Conservation (phyloP, 2,888 invertebrate genomes). For the Digitonthophagus gazella region DNA sequence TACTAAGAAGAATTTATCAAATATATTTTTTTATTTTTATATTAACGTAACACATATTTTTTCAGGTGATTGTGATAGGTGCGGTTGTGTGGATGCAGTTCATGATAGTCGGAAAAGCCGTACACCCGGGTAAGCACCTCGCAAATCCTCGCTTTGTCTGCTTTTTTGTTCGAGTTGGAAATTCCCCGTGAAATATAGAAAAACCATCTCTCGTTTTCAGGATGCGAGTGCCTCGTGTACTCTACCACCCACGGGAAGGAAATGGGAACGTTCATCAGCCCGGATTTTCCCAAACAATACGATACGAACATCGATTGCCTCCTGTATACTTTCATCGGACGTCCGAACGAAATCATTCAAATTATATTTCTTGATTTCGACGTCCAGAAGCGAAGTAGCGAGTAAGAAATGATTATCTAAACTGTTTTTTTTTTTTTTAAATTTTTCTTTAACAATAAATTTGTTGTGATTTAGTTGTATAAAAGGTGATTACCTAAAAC, state of each 20-base stretch:
- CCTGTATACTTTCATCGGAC: conserved; percentile 79
- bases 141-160: conserved; percentile 41
- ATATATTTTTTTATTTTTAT: too few relatives aligned
- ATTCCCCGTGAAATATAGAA: not conserved
- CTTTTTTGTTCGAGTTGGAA: not conserved
- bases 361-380: conserved; percentile 78
- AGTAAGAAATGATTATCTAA: conserved; percentile 58
- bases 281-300: conserved; percentile 78
- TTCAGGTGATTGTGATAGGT: conserved; percentile 23
- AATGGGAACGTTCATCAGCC: conserved; percentile 78
- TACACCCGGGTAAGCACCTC: conserved; percentile 50
- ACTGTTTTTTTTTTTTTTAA: too few relatives aligned
- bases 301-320: conserved; percentile 74
- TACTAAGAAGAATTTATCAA: too few relatives aligned
- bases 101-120: conserved; percentile 46
- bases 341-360: conserved; percentile 77
- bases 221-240: conserved; percentile 80
- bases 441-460: too few relatives aligned
- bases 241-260: conserved; percentile 76
- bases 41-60: too few relatives aligned
- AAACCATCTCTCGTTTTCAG: conserved; percentile 53
- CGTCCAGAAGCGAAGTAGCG: conserved; percentile 63
- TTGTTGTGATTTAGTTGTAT: conserved; percentile 65
- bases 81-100: conserved; percentile 45
- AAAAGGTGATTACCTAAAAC: conserved; percentile 73